A percentile compares a stretch with the other conserved stretches of the same genome.
These are phyloP conservation scores for Bathybates hornii DNA, from an alignment of 2,113 vertebrate genomes.

Conservation along the genomic window DNA sequence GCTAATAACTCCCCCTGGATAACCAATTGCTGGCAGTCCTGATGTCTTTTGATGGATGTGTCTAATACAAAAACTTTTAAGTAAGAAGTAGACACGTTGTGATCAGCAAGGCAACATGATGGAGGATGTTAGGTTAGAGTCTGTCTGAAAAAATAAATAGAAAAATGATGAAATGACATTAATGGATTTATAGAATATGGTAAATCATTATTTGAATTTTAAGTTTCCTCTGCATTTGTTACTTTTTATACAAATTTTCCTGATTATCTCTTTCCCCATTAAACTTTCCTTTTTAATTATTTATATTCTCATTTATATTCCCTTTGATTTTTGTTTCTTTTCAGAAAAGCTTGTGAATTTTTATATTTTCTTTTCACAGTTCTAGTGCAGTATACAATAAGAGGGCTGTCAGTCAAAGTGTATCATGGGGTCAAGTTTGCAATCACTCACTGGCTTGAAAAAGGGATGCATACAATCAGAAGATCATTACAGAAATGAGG, in stretches of 20 bases:
- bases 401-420: background rate
- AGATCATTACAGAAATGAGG: background rate
- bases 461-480: background rate
- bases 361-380: background rate
- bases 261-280: background rate
- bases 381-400: background rate
- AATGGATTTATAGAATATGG: background rate
- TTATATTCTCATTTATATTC: background rate
- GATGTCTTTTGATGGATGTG: background rate
- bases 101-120: background rate
- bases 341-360: background rate
- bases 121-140: background rate
- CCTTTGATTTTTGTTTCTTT: background rate
- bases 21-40: background rate
- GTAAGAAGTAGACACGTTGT: background rate
- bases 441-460: background rate
- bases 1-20: background rate
- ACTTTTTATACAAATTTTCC: background rate
- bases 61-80: background rate
- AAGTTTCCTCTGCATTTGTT: background rate
- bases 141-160: background rate
- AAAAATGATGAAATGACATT: background rate
- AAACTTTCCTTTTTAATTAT: background rate
- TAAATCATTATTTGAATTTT: background rate
- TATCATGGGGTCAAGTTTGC: background rate